Base-by-base conservation (phyloP, 1,140 invertebrate species). In the Camponotus vicinus region DNA sequence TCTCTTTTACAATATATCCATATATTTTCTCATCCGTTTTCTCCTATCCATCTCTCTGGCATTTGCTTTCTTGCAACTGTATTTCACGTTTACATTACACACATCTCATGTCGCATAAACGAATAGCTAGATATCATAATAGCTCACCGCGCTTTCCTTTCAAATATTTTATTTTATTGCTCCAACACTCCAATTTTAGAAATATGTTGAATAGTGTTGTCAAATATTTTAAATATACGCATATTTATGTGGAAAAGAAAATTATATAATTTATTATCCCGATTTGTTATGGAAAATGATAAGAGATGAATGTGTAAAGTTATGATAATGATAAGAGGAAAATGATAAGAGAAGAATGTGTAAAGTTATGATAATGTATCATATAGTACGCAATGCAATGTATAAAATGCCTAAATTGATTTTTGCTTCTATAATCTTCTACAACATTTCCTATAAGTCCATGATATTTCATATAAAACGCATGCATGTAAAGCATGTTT, bases 91-190 rank as follows among this genome's bases (percentile, higher is more conserved):
- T 63, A 40, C 57, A 52, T 80, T 86, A 82, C 61, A 88, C 21
- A 73, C 73, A 66, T 45, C 45, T 45, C 40, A 45, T 57, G 34
- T 59, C 67, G 57, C 61, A 27, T 69, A 83, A 88, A 67, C 49
- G 40, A 40, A 71, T n/a, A 71, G 49, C 49, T 64, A 49, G 52
- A 5, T 55, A 88, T 64, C 21, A 76, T 71, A 67, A 87, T 61
- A 75, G 86, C 42, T 85, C 49, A 85, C 76, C 75, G 63, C 64
- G 42, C 42, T 82, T 87, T 87, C 86, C 82, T 66, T 67, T 59
- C 69, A 75, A 78, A 71, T 85, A 82, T 34, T 32, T 42, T 55
- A 55, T 73, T 64, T 87, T 85, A 85, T 73, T 87, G 82, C 75
- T 45, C 18, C 13, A 64, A 40, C 69, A 45, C 55, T 34, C n/a